Percentiles rank a stretch among this genome's conserved stretches.
Conservation (phyloP, 2,888 invertebrate species). For the Hemaris fuciformis region DNA sequence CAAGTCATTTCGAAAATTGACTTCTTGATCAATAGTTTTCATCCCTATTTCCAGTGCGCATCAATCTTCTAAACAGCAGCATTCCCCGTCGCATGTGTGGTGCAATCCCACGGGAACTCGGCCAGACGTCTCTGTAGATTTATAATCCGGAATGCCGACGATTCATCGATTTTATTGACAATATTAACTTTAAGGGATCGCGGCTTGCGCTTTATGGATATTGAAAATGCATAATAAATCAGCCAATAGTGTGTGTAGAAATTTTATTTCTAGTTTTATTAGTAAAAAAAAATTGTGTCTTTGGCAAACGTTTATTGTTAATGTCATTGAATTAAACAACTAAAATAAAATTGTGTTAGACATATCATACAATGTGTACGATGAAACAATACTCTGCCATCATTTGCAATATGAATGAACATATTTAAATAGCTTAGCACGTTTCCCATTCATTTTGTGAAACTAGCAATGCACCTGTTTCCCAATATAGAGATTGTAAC, state of each 20-base stretch:
- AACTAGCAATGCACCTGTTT: too few relatives aligned
- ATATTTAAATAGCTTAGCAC: too few relatives aligned
- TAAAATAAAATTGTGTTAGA: too few relatives aligned
- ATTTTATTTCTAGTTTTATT: neutral
- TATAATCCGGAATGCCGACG: slow-evolving; percentile 3
- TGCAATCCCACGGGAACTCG: slow-evolving; percentile 15
- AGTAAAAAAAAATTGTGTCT: too few relatives aligned
- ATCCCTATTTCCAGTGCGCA: neutral
- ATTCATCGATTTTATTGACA: neutral
- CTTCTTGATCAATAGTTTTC: neutral
- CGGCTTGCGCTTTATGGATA: neutral
- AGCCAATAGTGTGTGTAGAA: neutral
- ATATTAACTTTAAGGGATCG: neutral
- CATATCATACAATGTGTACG: too few relatives aligned
- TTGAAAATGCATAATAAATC: neutral
- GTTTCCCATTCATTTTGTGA: too few relatives aligned
- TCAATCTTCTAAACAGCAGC: neutral
- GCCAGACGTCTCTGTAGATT: slow-evolving; percentile 10
- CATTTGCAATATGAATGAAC: too few relatives aligned
- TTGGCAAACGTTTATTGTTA: too few relatives aligned
- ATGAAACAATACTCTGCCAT: too few relatives aligned
- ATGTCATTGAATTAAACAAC: too few relatives aligned
- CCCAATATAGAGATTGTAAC: too few relatives aligned
- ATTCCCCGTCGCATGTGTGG: slow-evolving; percentile 16
- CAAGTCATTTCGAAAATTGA: neutral